Percentiles rank a stretch among this genome's conserved stretches.
These are phyloP conservation scores for Nephotettix cincticeps DNA, from an alignment of 1,140 invertebrate genomes.

Conservation along the genomic window DNA sequence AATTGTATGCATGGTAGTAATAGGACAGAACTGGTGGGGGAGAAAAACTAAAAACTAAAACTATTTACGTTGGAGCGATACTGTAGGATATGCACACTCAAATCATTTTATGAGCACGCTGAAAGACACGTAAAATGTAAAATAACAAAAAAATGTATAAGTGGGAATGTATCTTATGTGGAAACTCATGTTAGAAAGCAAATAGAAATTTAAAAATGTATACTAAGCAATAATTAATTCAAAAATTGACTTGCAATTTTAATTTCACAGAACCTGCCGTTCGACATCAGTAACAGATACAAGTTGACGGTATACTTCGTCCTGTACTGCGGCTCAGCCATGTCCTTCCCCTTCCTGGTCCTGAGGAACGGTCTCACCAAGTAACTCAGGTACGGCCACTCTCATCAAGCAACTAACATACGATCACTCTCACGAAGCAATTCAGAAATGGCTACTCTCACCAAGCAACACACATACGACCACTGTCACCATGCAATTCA, in stretches of 20 bases:
- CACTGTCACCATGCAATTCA: too few species aligned
- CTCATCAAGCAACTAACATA: too few species aligned
- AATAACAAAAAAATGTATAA: not conserved
- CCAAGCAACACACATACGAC: too few species aligned
- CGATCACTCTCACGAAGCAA: too few species aligned
- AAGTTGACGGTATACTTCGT: constrained; percentile 23
- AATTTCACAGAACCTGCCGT: constrained; percentile 25
- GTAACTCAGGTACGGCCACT: not conserved
- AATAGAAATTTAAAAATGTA: too few species aligned
- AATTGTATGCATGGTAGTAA: not conserved
- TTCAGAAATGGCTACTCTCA: too few species aligned
- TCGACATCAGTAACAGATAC: constrained; percentile 19
- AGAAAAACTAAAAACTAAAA: not conserved
- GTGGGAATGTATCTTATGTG: too few species aligned
- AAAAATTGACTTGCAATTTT: too few species aligned
- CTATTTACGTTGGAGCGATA: not conserved
- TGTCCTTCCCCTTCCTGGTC: constrained; percentile 24
- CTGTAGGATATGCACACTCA: not conserved
- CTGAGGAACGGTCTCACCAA: constrained; percentile 25
- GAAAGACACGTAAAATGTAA: not conserved
- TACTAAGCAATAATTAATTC: too few species aligned
- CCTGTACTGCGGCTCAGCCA: constrained; percentile 8
- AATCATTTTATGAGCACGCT: not conserved
- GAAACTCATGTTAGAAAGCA: too few species aligned
- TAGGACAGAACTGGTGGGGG: not conserved